A percentile compares a stretch with the other conserved stretches of the same genome.
phyloP scores from a whole-genome alignment of 2,797 vertebrate species.

The Cyclura pinguis region DNA sequence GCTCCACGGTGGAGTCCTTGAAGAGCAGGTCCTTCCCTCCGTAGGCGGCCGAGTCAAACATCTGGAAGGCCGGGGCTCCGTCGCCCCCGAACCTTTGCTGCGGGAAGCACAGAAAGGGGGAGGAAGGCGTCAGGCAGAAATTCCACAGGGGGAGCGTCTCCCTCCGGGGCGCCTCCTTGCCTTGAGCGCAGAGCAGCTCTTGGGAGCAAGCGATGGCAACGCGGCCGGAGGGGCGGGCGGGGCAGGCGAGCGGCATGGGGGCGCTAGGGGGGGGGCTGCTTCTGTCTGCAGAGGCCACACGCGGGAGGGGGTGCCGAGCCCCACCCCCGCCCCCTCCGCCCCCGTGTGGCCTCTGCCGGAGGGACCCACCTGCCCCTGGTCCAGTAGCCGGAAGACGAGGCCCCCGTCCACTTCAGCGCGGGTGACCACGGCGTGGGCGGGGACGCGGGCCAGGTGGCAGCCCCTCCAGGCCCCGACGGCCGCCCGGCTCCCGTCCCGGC shows the following conservation, averaged over 20 bases:
- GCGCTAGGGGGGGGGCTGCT: not conserved
- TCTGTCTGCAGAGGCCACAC: not conserved
- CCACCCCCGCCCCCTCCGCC: not conserved
- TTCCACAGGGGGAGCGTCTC: too few species aligned
- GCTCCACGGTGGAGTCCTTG: constrained; percentile 82
- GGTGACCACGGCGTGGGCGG: constrained; percentile 86
- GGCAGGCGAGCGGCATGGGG: not conserved
- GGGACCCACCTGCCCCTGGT: constrained; percentile 85
- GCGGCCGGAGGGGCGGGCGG: too few species aligned
- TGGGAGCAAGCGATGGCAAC: too few species aligned
- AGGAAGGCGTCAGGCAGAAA: not conserved
- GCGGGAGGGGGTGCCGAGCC: not conserved
- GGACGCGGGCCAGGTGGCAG: constrained; percentile 89
- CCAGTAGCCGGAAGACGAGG: constrained; percentile 85
- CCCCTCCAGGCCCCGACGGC: constrained; percentile 80
- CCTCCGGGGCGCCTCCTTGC: too few species aligned
- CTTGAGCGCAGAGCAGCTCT: too few species aligned
- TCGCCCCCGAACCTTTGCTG: constrained; percentile 80
- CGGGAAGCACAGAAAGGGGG: too few species aligned
- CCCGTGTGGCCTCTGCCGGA: not conserved
- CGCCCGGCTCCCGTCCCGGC: constrained; percentile 84
- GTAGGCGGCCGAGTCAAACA: constrained; percentile 87
- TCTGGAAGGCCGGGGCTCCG: constrained; percentile 77
- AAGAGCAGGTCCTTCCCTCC: constrained; percentile 86
- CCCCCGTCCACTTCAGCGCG: constrained; percentile 75